These are phyloP conservation scores for Cephonodes hylas DNA, from an alignment of 2,888 invertebrate species.

Conservation along the genomic window DNA sequence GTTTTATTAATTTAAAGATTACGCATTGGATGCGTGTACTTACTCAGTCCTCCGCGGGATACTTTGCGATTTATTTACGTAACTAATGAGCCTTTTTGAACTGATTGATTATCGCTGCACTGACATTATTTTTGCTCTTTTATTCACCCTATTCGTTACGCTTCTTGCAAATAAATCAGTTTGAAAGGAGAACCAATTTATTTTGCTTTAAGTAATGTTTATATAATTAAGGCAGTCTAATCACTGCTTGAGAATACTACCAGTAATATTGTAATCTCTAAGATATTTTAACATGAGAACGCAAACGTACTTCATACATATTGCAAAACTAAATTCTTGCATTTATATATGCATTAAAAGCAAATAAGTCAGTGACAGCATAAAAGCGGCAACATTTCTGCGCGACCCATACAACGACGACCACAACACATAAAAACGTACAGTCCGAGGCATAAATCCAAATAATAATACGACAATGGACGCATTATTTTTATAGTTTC, in stretches of 20 bases:
- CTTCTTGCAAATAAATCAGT: not conserved
- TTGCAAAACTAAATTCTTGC: constrained; percentile 21
- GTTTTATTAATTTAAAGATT: constrained; percentile 54
- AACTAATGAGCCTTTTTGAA: not conserved
- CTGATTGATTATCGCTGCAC: not conserved
- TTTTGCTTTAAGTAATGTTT: no score
- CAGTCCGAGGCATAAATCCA: constrained; percentile 38
- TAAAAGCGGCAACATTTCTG: constrained; percentile 51
- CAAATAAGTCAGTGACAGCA: constrained; percentile 53
- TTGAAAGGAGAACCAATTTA: no score
- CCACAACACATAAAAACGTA: constrained; percentile 41
- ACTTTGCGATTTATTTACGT: not conserved
- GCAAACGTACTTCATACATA: not conserved
- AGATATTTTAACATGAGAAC: not conserved
- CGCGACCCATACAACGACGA: constrained; percentile 42
- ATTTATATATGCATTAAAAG: constrained; percentile 38
- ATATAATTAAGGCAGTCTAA: not conserved
- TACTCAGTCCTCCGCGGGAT: constrained; percentile 19
- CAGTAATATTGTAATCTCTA: not conserved
- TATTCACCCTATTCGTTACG: not conserved
- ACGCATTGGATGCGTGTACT: constrained; percentile 22
- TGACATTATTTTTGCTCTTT: not conserved
- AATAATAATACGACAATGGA: constrained; percentile 18
- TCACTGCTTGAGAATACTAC: not conserved
- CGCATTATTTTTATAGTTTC: constrained; percentile 18